Evolutionary conservation across 1,140 invertebrate species (phyloP).

Genomic region (Cydia pomonella): DNA sequence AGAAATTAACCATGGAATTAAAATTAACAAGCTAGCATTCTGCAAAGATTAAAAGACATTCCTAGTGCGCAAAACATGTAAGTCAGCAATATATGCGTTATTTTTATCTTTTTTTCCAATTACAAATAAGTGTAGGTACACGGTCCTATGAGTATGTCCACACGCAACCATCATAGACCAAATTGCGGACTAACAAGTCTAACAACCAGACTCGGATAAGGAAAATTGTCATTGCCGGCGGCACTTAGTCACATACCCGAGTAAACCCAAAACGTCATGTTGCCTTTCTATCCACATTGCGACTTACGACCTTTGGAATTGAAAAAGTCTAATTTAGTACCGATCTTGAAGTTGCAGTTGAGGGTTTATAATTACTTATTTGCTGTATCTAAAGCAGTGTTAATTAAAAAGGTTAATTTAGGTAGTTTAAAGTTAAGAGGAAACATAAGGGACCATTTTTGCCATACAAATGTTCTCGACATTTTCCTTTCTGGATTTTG

Average conservation of each 20-base stretch:
- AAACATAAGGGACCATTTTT: no score
- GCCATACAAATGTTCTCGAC: no score
- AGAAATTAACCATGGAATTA: no score
- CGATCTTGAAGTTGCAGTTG: no score
- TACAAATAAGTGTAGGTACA: not conserved
- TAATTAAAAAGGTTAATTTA: no score
- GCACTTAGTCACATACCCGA: not conserved
- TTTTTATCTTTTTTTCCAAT: not conserved
- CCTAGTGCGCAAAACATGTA: not conserved
- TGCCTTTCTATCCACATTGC: not conserved
- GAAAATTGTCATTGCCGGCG: not conserved
- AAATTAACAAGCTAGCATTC: not conserved
- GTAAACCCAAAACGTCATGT: not conserved
- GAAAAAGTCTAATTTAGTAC: not conserved
- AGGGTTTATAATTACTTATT: no score
- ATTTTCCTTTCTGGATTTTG: no score
- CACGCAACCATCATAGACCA: not conserved
- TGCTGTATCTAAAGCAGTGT: no score
- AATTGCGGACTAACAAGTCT: not conserved
- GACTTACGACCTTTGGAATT: not conserved
- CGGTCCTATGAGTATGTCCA: not conserved
- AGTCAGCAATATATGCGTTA: not conserved
- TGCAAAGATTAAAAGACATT: not conserved
- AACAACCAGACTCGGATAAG: not conserved
- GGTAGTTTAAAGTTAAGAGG: no score